Evolutionary conservation across 2,888 invertebrate species (phyloP), one percentile per base, ranked within the genome.

Genomic region (Scaptomyza tumidula): DNA sequence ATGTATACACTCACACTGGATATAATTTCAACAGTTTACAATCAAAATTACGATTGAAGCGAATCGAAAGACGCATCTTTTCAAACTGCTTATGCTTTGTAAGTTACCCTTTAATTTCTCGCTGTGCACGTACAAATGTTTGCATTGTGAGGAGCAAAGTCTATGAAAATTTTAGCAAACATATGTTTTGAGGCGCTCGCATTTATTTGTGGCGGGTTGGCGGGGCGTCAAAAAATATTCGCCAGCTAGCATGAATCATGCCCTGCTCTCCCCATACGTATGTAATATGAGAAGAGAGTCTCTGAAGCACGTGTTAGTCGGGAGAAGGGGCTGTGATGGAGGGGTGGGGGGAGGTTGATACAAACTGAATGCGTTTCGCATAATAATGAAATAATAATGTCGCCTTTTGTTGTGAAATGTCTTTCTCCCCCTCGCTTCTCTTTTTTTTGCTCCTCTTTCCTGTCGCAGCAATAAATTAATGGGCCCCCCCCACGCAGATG

Each of bases 341-440:
- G 64, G 24, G 55, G 41, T 44, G 53, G 39, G 44, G 58, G 63
- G 49, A 63, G 53, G 56, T 58, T 67, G 68, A 68, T 71, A 73
- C 62, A 66, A 35, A 13, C 66, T 72, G 78, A 79, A 85, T 80
- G 86, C 79, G 85, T 69, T 79, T 86, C 86, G 84, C 88, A 86
- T 86, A 88, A 86, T 88, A 86, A 86, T 86, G 86, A 84, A 86
- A 88, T 88, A 86, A 88, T 86, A 86, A 88, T 82, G 86, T 86
- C 85, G 86, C 79, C 78, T 78, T 87, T 86, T 86, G 87, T 86
- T 75, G 71, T 60, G 73, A 80, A 78, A 76, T 85, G 80, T 86
- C 80, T 85, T 72, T 80, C 80, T 69, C 61, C n/a, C 29, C 3
- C 31, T 7, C 31, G 4, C 11, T 14, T 0, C 6, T 7, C 2